Percentiles rank a stretch among this genome's conserved stretches.
These are phyloP conservation scores for Riptortus pedestris DNA, from an alignment of 1,140 invertebrate genomes.

Conservation along the genomic window DNA sequence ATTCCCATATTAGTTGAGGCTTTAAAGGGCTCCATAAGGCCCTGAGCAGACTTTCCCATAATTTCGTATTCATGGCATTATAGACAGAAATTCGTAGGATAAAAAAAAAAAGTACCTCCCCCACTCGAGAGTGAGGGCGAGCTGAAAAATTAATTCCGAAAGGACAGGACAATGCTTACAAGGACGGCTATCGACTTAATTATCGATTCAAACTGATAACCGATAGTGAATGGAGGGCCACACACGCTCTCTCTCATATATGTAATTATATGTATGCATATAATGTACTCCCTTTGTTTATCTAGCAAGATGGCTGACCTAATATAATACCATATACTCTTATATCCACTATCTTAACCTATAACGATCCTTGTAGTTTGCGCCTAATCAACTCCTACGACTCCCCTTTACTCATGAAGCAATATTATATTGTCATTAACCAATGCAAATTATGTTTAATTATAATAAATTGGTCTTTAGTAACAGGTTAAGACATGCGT, in stretches of 20 bases:
- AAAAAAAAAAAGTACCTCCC: not conserved
- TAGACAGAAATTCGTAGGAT: no score
- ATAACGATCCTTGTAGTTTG: no score
- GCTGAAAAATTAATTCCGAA: not conserved
- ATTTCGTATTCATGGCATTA: not conserved
- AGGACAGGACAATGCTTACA: not conserved
- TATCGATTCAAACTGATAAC: not conserved
- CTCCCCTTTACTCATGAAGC: no score
- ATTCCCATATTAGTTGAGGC: no score
- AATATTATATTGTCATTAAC: no score
- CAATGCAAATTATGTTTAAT: no score
- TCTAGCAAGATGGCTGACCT: not conserved
- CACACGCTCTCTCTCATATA: not conserved
- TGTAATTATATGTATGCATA: not conserved
- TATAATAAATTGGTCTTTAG: no score
- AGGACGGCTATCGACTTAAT: not conserved
- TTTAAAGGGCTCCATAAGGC: no score
- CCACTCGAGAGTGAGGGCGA: not conserved
- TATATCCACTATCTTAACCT: not conserved
- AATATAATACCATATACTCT: not conserved
- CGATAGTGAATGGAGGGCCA: not conserved
- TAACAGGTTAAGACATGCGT: no score
- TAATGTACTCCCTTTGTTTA: not conserved
- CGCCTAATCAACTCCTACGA: no score
- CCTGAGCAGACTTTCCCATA: not conserved